phyloP scores from a whole-genome alignment of 2,113 vertebrate genomes.

The Cathartes aura region DNA sequence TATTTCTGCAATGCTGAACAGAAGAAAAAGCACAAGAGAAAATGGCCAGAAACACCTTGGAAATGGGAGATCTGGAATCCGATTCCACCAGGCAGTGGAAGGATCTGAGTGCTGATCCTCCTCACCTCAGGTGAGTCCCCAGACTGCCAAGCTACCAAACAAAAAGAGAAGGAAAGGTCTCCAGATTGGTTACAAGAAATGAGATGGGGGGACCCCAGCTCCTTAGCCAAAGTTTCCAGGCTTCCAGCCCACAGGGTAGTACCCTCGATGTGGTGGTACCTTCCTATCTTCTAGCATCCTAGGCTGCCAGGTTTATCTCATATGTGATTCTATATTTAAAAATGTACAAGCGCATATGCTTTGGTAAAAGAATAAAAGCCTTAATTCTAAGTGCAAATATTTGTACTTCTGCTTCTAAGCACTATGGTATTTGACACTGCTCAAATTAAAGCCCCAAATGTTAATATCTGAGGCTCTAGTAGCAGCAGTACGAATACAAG shows the following conservation, averaged over 20 bases:
- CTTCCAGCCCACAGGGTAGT: neutral
- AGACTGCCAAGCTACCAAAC: neutral
- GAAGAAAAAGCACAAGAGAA: neutral
- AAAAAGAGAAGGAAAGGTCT: neutral
- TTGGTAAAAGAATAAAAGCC: neutral
- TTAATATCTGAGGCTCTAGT: constrained; percentile 26
- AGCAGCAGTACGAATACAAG: neutral
- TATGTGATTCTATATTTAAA: neutral
- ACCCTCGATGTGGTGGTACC: neutral
- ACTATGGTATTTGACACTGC: constrained; percentile 25
- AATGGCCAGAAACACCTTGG: neutral
- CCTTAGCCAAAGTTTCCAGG: neutral
- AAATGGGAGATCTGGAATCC: neutral
- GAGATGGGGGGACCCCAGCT: neutral
- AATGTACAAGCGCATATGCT: neutral
- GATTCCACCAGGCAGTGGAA: neutral
- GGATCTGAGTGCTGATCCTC: neutral
- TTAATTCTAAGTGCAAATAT: constrained; percentile 57
- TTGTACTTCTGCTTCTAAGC: constrained; percentile 43
- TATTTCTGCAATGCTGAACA: neutral
- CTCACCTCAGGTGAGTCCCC: neutral
- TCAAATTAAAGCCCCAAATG: constrained; percentile 31
- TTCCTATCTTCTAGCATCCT: neutral
- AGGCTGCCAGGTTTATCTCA: neutral
- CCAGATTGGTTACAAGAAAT: neutral